Base-by-base conservation (phyloP, 2,888 invertebrate species). In the Drosophila ezoana region DNA sequence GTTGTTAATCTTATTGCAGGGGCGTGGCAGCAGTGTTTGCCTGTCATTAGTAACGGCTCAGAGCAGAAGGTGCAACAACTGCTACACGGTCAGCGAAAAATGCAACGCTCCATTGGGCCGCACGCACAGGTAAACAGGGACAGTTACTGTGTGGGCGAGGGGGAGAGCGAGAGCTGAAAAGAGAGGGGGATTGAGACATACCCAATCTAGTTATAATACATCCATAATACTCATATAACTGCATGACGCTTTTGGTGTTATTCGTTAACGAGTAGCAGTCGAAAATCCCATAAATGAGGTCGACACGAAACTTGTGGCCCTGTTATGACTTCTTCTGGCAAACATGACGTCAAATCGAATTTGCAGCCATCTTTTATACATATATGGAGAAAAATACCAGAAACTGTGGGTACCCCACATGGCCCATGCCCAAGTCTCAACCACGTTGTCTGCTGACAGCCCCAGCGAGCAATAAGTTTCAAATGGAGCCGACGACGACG, bases 391-490 rank as follows among this genome's bases (percentile, higher is more conserved):
- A 70, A 80, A 80, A 74, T 81, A 59, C 62, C 53, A 71, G 65
- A 83, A 77, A 75, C 66, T 33, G 35, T 58, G 13, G 41, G 18
- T 57, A 14, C 20, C 48, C 35, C 35, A 49, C 35, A 49, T 13
- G n/a, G 3, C 47, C 59, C 33, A 14, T 35, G 45, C 9, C 60
- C 37, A 32, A n/a, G 47, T 68, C 60, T 68, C 54, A 80, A 48
- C 69, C 67, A 83, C 72, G 81, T 60, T 63, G 64, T 54, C 63
- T 51, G 74, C 52, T 76, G 82, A 87, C 82, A 81, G 87, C 69
- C 67, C 61, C 63, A 76, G 63, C 87, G 83, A 79, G 82, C 82
- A 85, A 84, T 82, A 85, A 87, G 82, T 87, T 87, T 82, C 87
- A 76, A 82, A 82, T 81, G 73, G 66, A 70, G 66, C 82, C 87